Evolutionary conservation across 1,140 invertebrate species (phyloP).

Genomic region (Coptotermes formosanus): DNA sequence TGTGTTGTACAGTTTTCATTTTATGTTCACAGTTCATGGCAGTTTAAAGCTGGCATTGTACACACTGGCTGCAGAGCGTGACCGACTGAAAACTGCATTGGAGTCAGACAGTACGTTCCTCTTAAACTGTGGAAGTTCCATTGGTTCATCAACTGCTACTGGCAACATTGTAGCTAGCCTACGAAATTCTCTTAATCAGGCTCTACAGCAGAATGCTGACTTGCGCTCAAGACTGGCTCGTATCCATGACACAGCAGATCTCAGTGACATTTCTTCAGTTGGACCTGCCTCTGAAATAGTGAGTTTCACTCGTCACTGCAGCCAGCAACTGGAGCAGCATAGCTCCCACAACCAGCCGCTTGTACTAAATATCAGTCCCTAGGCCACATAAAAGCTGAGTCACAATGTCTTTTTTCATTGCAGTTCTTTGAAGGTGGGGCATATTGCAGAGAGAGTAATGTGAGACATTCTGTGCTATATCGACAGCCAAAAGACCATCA

Average conservation of each 20-base stretch:
- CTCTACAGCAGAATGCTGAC: constrained; percentile 72
- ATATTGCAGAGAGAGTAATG: no score
- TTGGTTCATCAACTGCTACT: constrained; percentile 38
- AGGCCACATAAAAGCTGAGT: not conserved
- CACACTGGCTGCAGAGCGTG: constrained; percentile 60
- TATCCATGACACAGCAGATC: constrained; percentile 64
- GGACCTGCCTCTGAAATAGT: constrained; percentile 53
- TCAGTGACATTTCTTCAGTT: constrained; percentile 51
- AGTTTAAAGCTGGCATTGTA: constrained; percentile 54
- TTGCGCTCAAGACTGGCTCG: constrained; percentile 61
- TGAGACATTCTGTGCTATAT: no score
- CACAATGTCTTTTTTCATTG: not conserved
- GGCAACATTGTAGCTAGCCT: constrained; percentile 52
- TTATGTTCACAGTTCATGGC: constrained; percentile 51
- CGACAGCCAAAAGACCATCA: no score
- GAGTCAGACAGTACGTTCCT: constrained; percentile 48
- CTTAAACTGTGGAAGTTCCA: constrained; percentile 40
- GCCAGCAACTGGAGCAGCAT: not conserved
- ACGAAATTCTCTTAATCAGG: constrained; percentile 59
- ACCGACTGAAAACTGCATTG: constrained; percentile 56
- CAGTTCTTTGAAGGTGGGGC: no score
- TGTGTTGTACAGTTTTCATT: no score
- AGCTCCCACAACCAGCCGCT: not conserved
- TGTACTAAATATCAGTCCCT: not conserved
- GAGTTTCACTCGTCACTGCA: constrained; percentile 36